phyloP scores from a whole-genome alignment of 2,888 invertebrate genomes.

The Hymenopus coronatus region DNA sequence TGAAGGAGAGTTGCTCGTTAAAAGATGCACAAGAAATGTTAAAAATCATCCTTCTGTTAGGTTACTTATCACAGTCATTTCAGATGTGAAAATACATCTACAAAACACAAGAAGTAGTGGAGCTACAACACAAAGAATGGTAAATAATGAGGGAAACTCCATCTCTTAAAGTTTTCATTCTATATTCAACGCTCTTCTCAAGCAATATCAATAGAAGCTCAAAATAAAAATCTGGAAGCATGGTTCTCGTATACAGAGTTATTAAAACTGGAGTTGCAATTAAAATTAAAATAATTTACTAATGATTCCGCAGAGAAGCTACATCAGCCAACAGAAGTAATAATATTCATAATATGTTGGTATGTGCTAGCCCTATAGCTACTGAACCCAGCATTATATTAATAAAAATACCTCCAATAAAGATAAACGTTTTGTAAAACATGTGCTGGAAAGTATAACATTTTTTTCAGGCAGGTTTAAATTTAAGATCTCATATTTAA shows the following conservation, averaged over 20 bases:
- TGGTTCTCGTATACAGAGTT: background rate
- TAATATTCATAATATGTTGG: too few relatives aligned
- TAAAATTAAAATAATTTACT: background rate
- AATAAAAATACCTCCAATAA: too few relatives aligned
- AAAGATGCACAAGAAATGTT: background rate
- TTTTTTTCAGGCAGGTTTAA: too few relatives aligned
- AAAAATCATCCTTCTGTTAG: background rate
- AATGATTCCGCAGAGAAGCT: too few relatives aligned
- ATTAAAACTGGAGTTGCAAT: background rate
- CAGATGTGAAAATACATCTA: conserved; percentile 8
- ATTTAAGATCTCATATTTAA: too few relatives aligned
- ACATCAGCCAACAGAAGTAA: too few relatives aligned
- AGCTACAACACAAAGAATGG: conserved; percentile 20
- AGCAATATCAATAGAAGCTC: background rate
- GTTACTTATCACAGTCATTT: background rate
- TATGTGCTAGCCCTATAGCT: too few relatives aligned
- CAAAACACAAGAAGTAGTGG: conserved; percentile 4
- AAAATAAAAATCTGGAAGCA: background rate
- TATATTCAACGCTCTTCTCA: background rate
- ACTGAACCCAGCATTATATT: too few relatives aligned
- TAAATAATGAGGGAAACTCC: conserved; percentile 17
- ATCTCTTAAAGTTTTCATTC: background rate
- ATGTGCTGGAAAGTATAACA: too few relatives aligned
- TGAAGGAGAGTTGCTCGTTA: background rate
- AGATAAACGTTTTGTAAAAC: too few relatives aligned